Base-by-base conservation (phyloP, 1,140 invertebrate species). In the Drosophila gunungcola region DNA sequence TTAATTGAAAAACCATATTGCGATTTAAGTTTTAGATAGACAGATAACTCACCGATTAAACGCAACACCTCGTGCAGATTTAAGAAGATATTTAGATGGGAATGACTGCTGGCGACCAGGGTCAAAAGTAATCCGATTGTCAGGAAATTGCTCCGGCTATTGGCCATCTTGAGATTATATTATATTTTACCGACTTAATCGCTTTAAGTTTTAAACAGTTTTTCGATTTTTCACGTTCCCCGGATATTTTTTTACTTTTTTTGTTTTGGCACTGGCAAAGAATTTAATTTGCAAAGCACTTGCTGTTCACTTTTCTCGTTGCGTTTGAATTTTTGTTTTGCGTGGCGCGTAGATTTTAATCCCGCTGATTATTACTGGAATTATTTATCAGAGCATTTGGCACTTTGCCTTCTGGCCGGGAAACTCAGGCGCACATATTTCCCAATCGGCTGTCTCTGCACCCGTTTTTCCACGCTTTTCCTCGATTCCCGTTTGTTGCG, bases 61-160 rank as follows among this genome's bases (percentile, higher is more conserved):
- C 92, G 78, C 70, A 91, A 80, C 56, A 93, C 92, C 84, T 93
- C 92, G 78, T 92, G 92, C 64, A 92, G 63, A 72, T 92, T 93
- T 27, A 93, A 79, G 67, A 92, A 93, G 55, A 93, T 82, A 72
- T 93, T 92, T 38, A 93, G 75, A 64, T 93, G 90, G 4, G 82
- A 69, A 51, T 89, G 83, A 46, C 78, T 76, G 49, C 73, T 53
- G 64, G 69, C 72, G 25, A 80, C 58, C 49, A 91, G 80, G 16
- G 75, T 62, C 57, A 89, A 54, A 51, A 90, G 73, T 91, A 91
- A 90, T 91, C 90, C 90, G 80, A 91, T 82, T 70, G 75, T 80
- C 54, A 89, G 79, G 63, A 73, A 55, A 55, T 60, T 77, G 64
- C 58, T 82, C 13, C 53, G 63, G 70, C 67, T 83, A 25, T 61